Conservation (phyloP, 1,140 invertebrate species). For the Orius insidiosus region DNA sequence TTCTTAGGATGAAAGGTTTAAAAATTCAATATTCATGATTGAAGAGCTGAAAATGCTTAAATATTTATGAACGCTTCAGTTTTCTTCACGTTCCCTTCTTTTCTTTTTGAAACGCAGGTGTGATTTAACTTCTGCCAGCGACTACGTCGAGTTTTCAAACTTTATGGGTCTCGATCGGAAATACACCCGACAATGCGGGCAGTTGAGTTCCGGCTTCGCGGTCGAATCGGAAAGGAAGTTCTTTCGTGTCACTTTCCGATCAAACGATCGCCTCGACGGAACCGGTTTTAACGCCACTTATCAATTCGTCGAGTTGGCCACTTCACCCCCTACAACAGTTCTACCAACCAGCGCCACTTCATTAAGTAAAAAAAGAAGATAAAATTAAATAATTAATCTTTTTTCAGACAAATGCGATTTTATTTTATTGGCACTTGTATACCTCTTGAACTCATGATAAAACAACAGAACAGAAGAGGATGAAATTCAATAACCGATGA, state of each 20-base stretch:
- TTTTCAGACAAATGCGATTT: too few relatives aligned
- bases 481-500: too few relatives aligned
- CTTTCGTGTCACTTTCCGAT: conserved; percentile 84
- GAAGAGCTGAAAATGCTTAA: too few relatives aligned
- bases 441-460: too few relatives aligned
- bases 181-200: conserved; percentile 71
- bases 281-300: conserved; percentile 86
- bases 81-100: conserved; percentile 7
- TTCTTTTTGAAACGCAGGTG: conserved; percentile 50
- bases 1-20: too few relatives aligned
- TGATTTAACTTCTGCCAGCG: conserved; percentile 67
- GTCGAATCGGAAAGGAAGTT: conserved; percentile 70
- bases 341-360: conserved; percentile 22
- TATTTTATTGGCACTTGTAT: too few relatives aligned
- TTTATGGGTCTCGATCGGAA: conserved; percentile 73
- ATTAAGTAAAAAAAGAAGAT: too few relatives aligned
- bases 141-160: conserved; percentile 90
- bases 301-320: conserved; percentile 41
- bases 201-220: conserved; percentile 27
- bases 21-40: too few relatives aligned
- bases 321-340: conserved; percentile 18
- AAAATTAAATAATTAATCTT: too few relatives aligned
- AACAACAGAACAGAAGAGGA: too few relatives aligned
- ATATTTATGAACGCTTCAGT: conserved; percentile 4
- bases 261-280: conserved; percentile 81